Evolutionary conservation across 1,140 invertebrate genomes (phyloP).

Genomic region (Nasonia longicornis): DNA sequence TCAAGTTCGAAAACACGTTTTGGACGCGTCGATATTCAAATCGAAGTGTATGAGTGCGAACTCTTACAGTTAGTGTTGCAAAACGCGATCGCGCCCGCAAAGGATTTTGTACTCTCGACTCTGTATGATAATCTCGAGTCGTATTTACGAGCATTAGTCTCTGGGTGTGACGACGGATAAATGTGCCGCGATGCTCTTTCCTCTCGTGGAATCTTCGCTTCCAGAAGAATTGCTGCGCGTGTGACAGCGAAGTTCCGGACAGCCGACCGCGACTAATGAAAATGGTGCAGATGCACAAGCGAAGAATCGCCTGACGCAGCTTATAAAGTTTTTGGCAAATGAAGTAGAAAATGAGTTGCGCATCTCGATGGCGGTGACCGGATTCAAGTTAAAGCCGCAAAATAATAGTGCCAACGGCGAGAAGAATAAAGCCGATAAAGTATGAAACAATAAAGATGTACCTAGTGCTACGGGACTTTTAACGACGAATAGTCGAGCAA

Average conservation of each 20-base stretch:
- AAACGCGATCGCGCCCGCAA: too few relatives aligned
- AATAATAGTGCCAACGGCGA: not conserved
- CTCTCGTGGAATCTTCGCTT: slow-evolving; percentile 23
- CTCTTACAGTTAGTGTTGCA: slow-evolving; percentile 46
- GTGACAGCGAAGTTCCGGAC: slow-evolving; percentile 47
- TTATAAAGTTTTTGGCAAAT: slow-evolving; percentile 52
- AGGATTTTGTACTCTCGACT: too few relatives aligned
- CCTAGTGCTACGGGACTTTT: slow-evolving; percentile 40
- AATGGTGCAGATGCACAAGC: slow-evolving; percentile 33
- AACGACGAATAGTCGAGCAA: slow-evolving; percentile 18
- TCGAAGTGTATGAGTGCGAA: slow-evolving; percentile 41
- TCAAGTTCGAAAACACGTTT: slow-evolving; percentile 48
- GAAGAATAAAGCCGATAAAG: not conserved
- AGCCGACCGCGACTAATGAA: not conserved
- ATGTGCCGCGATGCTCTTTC: slow-evolving; percentile 54
- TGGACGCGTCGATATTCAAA: slow-evolving; percentile 26
- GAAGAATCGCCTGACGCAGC: slow-evolving; percentile 40
- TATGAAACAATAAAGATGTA: slow-evolving; percentile 1
- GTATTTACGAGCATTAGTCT: too few relatives aligned
- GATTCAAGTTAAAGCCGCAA: slow-evolving; percentile 33
- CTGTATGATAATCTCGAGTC: too few relatives aligned
- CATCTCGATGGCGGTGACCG: slow-evolving; percentile 47
- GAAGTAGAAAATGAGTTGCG: slow-evolving; percentile 53
- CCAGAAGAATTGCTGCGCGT: slow-evolving; percentile 53
- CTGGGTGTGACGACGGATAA: slow-evolving; percentile 47